Evolutionary conservation across 2,888 invertebrate genomes (phyloP).

Genomic region (Scrobipalpa costella): DNA sequence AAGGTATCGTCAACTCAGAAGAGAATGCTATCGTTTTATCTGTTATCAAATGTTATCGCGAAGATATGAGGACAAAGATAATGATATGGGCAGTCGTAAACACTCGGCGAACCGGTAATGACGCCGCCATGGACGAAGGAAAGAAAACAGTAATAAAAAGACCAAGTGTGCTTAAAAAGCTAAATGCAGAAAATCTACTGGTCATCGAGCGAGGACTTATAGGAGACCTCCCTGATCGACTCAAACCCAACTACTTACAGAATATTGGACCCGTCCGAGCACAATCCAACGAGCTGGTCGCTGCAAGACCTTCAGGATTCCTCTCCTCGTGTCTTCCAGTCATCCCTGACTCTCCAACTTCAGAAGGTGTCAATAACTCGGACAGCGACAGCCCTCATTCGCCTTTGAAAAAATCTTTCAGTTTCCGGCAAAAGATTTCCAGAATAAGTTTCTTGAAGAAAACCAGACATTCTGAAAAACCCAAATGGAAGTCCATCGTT

Average conservation of each 20-base stretch:
- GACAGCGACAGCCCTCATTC: constrained; percentile 57
- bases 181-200: constrained; percentile 66
- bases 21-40: constrained; percentile 29
- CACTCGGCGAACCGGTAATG: constrained; percentile 57
- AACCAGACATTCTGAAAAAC: constrained; percentile 53
- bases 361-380: constrained; percentile 47
- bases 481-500: constrained; percentile 56
- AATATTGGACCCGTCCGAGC: constrained; percentile 47
- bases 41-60: constrained; percentile 66
- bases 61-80: constrained; percentile 51
- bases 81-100: constrained; percentile 59
- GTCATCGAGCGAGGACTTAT: constrained; percentile 70
- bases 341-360: constrained; percentile 56
- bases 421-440: constrained; percentile 69
- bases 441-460: constrained; percentile 64
- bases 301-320: constrained; percentile 72
- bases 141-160: constrained; percentile 56
- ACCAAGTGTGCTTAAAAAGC: constrained; percentile 65
- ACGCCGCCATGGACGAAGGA: constrained; percentile 68
- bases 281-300: constrained; percentile 60
- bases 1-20: constrained; percentile 31
- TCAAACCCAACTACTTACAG: constrained; percentile 52
- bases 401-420: constrained; percentile 69
- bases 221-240: constrained; percentile 66
- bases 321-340: constrained; percentile 65